Percentiles rank a stretch among this genome's conserved stretches.
phyloP scores from a whole-genome alignment of 23 tunicate genomes.

The Botrylloides violaceus region DNA sequence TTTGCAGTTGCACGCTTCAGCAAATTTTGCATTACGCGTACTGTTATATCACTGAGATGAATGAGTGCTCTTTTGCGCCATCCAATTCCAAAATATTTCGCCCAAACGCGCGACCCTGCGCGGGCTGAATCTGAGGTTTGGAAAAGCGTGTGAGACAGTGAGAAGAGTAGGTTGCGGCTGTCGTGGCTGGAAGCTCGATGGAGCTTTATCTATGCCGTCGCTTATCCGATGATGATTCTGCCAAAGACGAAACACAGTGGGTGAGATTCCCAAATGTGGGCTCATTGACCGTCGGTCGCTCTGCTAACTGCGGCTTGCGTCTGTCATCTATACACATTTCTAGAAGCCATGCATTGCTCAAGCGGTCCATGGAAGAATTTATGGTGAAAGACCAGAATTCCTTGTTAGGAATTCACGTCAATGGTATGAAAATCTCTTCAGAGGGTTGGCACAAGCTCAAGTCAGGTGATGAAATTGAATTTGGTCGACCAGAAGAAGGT shows the following conservation, averaged over 20 bases:
- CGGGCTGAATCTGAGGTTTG: too few species aligned
- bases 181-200: too few species aligned
- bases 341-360: not conserved
- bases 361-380: not conserved
- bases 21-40: too few species aligned
- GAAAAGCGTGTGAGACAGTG: too few species aligned
- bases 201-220: not conserved
- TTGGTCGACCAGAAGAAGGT: slow-evolving; percentile 24
- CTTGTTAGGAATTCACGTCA: slow-evolving; percentile 29
- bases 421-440: slow-evolving; percentile 12
- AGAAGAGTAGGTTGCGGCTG: too few species aligned
- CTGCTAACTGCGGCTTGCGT: not conserved
- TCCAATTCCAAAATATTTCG: too few species aligned
- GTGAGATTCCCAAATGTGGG: not conserved
- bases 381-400: slow-evolving; percentile 14
- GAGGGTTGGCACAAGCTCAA: slow-evolving; percentile 2
- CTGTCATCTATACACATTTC: slow-evolving; percentile 11
- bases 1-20: too few species aligned
- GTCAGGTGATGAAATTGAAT: slow-evolving; percentile 22
- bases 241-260: slow-evolving; percentile 5
- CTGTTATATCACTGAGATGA: too few species aligned
- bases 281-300: not conserved
- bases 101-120: too few species aligned
- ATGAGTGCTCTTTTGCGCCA: too few species aligned
- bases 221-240: not conserved